A percentile compares a stretch with the other conserved stretches of the same genome.
Conservation (phyloP, 2,888 invertebrate genomes). For the Drosophila meridiana region DNA sequence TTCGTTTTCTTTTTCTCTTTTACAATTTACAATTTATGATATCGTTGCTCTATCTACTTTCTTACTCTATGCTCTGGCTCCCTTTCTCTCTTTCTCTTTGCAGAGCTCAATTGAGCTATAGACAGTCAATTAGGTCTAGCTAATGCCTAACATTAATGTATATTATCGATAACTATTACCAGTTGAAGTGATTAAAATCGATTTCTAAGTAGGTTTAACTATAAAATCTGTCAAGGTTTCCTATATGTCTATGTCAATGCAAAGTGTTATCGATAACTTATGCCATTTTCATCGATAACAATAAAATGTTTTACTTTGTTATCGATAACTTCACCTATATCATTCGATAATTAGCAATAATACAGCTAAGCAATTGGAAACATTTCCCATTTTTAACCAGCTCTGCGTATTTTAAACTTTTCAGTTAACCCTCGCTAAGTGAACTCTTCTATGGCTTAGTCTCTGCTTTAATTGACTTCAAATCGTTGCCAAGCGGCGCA, state of each 20-base stretch:
- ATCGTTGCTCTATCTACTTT: constrained; percentile 4
- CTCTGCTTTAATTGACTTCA: constrained; percentile 66
- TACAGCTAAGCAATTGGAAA: neutral
- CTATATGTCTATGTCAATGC: neutral
- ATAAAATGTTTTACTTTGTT: neutral
- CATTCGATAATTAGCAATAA: neutral
- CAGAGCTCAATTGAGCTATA: neutral
- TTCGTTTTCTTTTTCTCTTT: constrained; percentile 35
- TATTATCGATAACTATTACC: neutral
- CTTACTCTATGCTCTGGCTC: neutral
- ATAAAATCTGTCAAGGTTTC: too few species aligned
- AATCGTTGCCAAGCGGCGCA: constrained; percentile 63
- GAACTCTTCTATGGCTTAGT: constrained; percentile 17
- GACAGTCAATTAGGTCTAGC: neutral
- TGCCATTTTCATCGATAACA: too few species aligned
- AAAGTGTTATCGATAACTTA: neutral
- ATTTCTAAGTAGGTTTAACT: too few species aligned
- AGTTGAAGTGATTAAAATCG: too few species aligned
- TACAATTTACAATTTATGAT: constrained; percentile 1
- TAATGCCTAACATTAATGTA: neutral
- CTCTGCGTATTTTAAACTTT: neutral
- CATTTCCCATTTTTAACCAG: neutral
- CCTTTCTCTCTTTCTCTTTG: neutral
- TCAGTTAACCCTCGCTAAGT: neutral
- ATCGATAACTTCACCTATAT: neutral